These are phyloP conservation scores for Progne subis DNA, from an alignment of 2,113 vertebrate genomes.

Conservation along the genomic window DNA sequence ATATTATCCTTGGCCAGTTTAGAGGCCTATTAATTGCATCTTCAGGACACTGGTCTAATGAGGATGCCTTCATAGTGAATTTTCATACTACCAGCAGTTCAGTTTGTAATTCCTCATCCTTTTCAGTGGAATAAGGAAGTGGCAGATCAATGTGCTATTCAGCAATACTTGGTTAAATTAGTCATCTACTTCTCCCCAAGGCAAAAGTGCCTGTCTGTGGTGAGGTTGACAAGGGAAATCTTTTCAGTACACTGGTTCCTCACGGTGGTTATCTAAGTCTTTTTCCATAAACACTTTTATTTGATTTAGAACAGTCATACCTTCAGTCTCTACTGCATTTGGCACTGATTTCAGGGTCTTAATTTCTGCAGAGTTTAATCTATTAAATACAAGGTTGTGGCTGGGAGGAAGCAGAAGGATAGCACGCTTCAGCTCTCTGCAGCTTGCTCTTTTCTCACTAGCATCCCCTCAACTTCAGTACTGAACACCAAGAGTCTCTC, in stretches of 20 bases:
- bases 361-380: background rate
- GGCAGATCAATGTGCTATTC: background rate
- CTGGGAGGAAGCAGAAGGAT: background rate
- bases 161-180: background rate
- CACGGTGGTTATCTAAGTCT: background rate
- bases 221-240: background rate
- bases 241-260: background rate
- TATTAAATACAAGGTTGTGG: background rate
- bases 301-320: background rate
- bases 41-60: background rate
- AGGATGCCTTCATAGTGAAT: background rate
- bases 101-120: background rate
- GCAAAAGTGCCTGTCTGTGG: background rate
- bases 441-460: background rate
- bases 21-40: background rate
- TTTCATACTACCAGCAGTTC: background rate
- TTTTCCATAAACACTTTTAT: background rate
- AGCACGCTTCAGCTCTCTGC: background rate
- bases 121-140: background rate
- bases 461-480: background rate
- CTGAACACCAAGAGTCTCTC: background rate
- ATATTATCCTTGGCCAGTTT: background rate
- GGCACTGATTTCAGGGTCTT: background rate
- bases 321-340: background rate
- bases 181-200: background rate